Conservation (phyloP, 2,888 invertebrate species). For the Tachina fera region DNA sequence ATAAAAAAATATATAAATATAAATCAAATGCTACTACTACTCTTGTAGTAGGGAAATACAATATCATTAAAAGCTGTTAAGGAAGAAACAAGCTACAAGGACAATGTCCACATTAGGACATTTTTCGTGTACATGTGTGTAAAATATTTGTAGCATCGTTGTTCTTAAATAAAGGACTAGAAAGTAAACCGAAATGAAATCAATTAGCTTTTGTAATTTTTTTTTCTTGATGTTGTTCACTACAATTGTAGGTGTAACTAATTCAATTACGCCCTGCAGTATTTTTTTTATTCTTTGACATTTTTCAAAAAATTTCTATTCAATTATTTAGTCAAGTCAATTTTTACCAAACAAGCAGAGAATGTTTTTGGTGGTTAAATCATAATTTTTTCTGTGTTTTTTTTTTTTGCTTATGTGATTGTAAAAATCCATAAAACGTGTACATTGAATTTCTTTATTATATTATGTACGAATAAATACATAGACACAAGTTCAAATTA, state of each 20-base stretch:
- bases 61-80: conserved; percentile 33
- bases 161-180: neutral
- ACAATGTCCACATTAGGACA: neutral
- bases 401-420: neutral
- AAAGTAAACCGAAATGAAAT: conserved; percentile 6
- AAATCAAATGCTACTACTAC: conserved; percentile 34
- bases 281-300: conserved; percentile 9
- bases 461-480: neutral
- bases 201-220: conserved; percentile 1
- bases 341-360: neutral
- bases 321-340: conserved; percentile 42
- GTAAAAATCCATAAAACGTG: neutral
- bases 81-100: conserved; percentile 12
- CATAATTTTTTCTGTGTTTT: neutral
- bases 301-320: conserved; percentile 31
- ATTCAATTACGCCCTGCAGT: conserved; percentile 68
- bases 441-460: neutral
- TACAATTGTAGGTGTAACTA: conserved; percentile 70
- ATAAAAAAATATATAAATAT: conserved; percentile 28
- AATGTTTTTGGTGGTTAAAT: conserved; percentile 10
- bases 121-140: neutral
- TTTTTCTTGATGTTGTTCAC: conserved; percentile 1
- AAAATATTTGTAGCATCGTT: neutral
- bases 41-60: neutral
- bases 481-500: neutral